Evolutionary conservation across 1,140 invertebrate species (phyloP).

Genomic region (Ladona fulva): DNA sequence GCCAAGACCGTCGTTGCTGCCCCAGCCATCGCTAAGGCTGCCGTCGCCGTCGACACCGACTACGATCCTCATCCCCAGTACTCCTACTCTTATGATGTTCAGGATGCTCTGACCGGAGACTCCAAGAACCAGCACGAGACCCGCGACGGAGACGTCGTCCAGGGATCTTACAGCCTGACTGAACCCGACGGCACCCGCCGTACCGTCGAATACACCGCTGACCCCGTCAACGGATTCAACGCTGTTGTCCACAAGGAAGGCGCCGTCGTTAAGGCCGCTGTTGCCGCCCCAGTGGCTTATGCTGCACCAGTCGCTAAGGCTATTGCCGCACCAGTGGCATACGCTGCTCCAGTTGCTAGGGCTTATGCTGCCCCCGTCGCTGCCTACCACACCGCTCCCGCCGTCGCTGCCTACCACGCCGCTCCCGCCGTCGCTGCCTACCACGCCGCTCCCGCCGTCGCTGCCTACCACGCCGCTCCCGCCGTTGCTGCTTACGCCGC

Average conservation of each 20-base stretch:
- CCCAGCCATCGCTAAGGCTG: background rate
- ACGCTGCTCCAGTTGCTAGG: background rate
- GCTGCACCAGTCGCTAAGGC: background rate
- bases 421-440: conserved; percentile 28
- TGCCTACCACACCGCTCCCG: conserved; percentile 12
- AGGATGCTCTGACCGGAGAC: conserved; percentile 43
- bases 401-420: conserved; percentile 8
- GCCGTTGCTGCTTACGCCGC: conserved; percentile 11
- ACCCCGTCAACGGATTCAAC: conserved; percentile 35
- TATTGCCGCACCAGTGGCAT: background rate
- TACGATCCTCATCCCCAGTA: conserved; percentile 30
- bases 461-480: background rate
- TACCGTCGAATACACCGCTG: conserved; percentile 37
- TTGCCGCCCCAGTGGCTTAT: background rate
- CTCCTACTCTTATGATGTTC: conserved; percentile 36
- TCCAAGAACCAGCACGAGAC: conserved; percentile 29
- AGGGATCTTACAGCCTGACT: conserved; percentile 33
- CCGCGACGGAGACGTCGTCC: conserved; percentile 35
- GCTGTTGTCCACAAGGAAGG: conserved; percentile 42
- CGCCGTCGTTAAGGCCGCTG: conserved; percentile 28
- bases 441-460: background rate
- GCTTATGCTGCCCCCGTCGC: conserved; percentile 1
- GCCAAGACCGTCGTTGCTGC: conserved; percentile 17
- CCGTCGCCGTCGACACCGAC: conserved; percentile 35
- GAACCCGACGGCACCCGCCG: conserved; percentile 38